Evolutionary conservation across 2,113 vertebrate species (phyloP), one percentile per base, ranked within the genome.

Genomic region (Brachyhypopomus gauderio): DNA sequence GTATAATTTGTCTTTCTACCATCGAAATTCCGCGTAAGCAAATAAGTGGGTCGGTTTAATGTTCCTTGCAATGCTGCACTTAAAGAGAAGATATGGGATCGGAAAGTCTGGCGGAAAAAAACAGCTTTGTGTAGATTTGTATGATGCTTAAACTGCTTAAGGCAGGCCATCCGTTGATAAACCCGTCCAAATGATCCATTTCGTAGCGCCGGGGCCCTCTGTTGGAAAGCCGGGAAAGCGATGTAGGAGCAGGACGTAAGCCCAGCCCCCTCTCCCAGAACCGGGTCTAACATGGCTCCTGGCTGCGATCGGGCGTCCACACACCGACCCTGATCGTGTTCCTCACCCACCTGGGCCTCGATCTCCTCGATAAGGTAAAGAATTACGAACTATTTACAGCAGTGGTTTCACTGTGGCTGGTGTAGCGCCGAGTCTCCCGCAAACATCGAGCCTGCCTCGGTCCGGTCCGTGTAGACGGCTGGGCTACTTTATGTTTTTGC

Each of bases 241-340:
- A 70, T 59, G 62, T 77, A 63, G 73, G 59, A 84, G 79, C 76
- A 79, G 80, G 83, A 80, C 77, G 63, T 22, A 78, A 83, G 87
- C 83, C 88, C 81, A 64, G 83, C 80, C 85, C 87, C 88, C 56
- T 45, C 80, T 75, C 84, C 75, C 67, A 80, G 69, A 78, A 73
- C 80, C 74, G 62, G 82, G 85, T 83, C 78, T 84, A 88, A 89
- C 86, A 88, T 89, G 90, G 91, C 88, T 91, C 69, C 88, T 85
- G 86, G 75, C 83, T 87, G 86, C 85, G 71, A 76, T 70, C 77
- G 82, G 60, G 67, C 86, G 78, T 85, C 80, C 74, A 75, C 79
- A 76, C 81, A 86, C 77, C 85, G 85, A 91, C 87, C 89, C 90
- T 89, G 82, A 86, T 77, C 77, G 83, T 75, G 36, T 66, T 64